phyloP scores from a whole-genome alignment of 2,888 invertebrate species.

The Chloromyia formosa region DNA sequence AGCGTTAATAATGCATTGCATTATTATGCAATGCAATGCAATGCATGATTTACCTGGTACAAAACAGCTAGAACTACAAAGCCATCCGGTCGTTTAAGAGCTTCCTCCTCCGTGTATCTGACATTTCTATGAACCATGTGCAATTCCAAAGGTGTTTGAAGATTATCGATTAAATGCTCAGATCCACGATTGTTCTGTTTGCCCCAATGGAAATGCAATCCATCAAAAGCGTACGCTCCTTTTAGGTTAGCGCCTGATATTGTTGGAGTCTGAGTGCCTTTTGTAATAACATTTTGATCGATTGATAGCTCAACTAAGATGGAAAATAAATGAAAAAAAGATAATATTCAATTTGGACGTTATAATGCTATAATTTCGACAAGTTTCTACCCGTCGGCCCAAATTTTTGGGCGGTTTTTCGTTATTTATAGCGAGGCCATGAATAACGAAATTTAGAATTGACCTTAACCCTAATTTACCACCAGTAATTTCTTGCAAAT shows the following conservation, averaged over 20 bases:
- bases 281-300: not conserved
- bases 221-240: constrained; percentile 69
- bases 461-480: no score
- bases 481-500: no score
- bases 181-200: constrained; percentile 64
- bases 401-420: no score
- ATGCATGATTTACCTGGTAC: constrained; percentile 3
- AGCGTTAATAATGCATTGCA: not conserved
- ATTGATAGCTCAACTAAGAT: constrained; percentile 1
- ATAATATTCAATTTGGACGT: not conserved
- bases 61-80: constrained; percentile 13
- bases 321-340: not conserved
- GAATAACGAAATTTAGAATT: no score
- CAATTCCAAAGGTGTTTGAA: constrained; percentile 76
- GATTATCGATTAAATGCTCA: constrained; percentile 75
- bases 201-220: constrained; percentile 76
- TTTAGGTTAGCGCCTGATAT: constrained; percentile 2
- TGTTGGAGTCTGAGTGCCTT: not conserved
- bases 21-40: no score
- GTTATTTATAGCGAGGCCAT: no score
- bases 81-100: not conserved
- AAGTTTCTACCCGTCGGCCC: no score
- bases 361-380: no score
- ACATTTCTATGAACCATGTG: constrained; percentile 77
- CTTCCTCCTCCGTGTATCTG: not conserved